Base-by-base conservation (phyloP, 2,888 invertebrate species). In the Yponomeuta evonymella region DNA sequence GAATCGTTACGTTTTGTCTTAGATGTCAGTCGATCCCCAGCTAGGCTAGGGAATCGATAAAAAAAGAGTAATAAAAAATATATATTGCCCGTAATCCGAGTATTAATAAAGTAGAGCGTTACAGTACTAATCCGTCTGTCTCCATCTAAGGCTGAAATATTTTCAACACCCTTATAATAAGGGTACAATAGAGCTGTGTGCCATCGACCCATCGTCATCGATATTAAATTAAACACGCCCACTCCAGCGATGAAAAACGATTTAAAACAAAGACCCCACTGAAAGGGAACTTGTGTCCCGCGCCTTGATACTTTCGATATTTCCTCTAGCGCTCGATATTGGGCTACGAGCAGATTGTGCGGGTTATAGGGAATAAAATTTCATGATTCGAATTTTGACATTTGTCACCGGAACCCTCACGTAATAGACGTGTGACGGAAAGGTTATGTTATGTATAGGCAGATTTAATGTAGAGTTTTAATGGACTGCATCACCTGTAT, bases 181-280 rank as follows among this genome's bases (percentile, higher is more conserved):
- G n/a, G n/a, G n/a, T n/a, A 67, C 67, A 43, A 67, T 43, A 43
- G 33, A 33, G 36, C 43, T 36, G 36, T 43, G 67, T 43, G 67
- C 33, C 67, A 64, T 64, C 43, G 36, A 30, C 67, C 67, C n/a
- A 43, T 3, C n/a, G 36, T 2, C n/a, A 43, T 3, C n/a, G 36
- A 36, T 67, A 67, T 67, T 67, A 67, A 67, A 58, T 69, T 69
- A 58, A 29, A 48, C 48, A 43, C 43, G 67, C n/a, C 12, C 48
- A 43, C 67, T 67, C 67, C 12, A 29, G 29, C 48, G 67, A 67
- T 43, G 68, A 69, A 69, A 69, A 29, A 10, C 48, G 68, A 69
- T 69, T 69, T 69, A 69, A 69, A 69, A 69, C 68, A 69, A 69
- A 69, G 58, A 58, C 51, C 67, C 48, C 48, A 11, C 51, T 69